Evolutionary conservation across 2,888 invertebrate species (phyloP), one percentile per base, ranked within the genome.

Genomic region (Belgica antarctica): DNA sequence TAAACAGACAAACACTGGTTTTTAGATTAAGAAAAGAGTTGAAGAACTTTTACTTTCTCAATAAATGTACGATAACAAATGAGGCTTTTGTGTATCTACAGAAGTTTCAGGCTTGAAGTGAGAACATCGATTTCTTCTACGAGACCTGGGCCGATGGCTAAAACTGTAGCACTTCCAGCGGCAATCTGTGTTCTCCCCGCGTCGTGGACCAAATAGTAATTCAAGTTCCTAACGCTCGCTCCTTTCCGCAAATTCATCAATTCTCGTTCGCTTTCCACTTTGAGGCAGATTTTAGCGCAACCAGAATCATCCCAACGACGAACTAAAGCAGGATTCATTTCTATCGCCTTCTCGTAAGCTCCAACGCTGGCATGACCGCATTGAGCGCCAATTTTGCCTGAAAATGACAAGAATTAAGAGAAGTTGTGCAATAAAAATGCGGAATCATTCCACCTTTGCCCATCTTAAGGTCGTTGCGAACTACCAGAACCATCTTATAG

Each of bases 341-440:
- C 81, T 57, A 82, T 79, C 0, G 89, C 87, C 74, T 87, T 86
- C 73, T 90, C 89, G 75, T 90, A 94, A 1, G 91, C 92, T 12
- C 89, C 89, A 0, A 96, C 90, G 0, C 95, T 91, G n/a, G 93
- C 96, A 78, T 96, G 96, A n/a, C 90, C 87, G 80, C 94, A 95
- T 79, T 96, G 96, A 0, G 96, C 92, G 2, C 93, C 96, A 46
- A 93, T 89, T 82, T 96, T 96, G 1, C 96, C 94, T 46, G 10
- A 3, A 12, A 25, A n/a, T 4, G 17, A 47, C 1, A 2, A n/a
- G 12, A 15, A 31, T 31, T 31, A 31, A 31, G 5, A 31, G 12
- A n/a, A 31, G 5, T 31, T 31, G 34, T 8, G 34, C n/a, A n/a
- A n/a, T n/a, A n/a, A n/a, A n/a, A n/a, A n/a, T n/a, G n/a, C n/a